Base-by-base conservation (phyloP, 2,113 vertebrate genomes). In the Drymodes brunneopygia region DNA sequence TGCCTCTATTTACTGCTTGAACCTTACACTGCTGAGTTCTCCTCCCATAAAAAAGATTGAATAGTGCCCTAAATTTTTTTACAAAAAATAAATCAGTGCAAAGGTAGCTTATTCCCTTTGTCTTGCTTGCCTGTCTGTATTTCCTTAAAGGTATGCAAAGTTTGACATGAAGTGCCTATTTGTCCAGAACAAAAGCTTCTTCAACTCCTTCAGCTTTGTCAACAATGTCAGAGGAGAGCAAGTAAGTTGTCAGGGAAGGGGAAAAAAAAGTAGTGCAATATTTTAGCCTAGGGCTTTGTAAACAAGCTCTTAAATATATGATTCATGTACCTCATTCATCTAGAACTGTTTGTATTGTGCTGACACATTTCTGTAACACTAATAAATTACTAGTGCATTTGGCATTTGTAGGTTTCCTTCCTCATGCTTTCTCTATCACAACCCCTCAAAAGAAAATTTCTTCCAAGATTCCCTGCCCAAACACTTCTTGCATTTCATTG, bases 371-470 rank as follows among this genome's bases (percentile, higher is more conserved):
- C 69, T 81, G 64, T 95, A 95, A 88, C 28, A 74, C 69, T 94
- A 92, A 96, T 97, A 96, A 96, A 97, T 96, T 96, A 95, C 70
- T 94, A 90, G 62, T 47, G n/a, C 72, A 71, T 94, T 97, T 87
- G 51, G 45, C 81, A 86, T 94, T 93, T 97, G 8, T 71, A 82
- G 48, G 12, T 73, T 80, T 73, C 79, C 33, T 95, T 89, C 74
- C 18, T 65, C 48, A 15, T 80, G 27, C 10, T 86, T 22, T 53
- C 12, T 85, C 8, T 67, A 65, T 21, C n/a, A 57, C 50, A 84
- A 36, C 23, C n/a, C 4, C 10, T 78, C 45, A 81, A 78, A 73
- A 69, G 16, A 69, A 4, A 48, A 36, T 14, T 60, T 74, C 35
- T 91, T 62, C n/a, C 11, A n/a, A 86, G 36, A 73, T 56, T 74